Evolutionary conservation across 2,797 vertebrate species (phyloP).

Genomic region (Darevskia nairensis): DNA sequence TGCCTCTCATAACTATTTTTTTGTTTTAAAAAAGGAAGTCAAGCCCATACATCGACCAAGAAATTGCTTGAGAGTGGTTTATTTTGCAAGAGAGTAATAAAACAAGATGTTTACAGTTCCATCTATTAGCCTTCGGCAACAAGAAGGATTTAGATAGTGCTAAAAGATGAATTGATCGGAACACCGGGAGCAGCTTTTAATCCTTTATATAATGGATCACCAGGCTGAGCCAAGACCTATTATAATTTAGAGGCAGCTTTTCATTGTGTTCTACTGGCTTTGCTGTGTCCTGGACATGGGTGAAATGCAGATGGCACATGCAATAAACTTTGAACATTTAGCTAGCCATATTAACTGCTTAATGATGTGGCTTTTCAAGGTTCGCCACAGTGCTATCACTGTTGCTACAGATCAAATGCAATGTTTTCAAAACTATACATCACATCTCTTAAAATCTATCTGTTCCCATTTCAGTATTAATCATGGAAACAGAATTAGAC

Average conservation of each 20-base stretch:
- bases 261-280: neutral
- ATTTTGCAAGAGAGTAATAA: conserved; percentile 32
- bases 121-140: conserved; percentile 22
- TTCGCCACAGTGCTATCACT: rapidly evolving
- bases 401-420: neutral
- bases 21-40: neutral
- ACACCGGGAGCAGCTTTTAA: conserved; percentile 3
- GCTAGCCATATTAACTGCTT: conserved; percentile 7
- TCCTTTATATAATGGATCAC: neutral
- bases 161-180: conserved; percentile 5
- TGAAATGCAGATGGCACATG: neutral
- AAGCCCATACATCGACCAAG: conserved; percentile 13
- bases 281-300: neutral
- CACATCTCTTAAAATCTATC: neutral
- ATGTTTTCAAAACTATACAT: rapidly evolving
- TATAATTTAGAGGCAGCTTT: neutral
- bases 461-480: neutral
- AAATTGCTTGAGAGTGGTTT: conserved; percentile 32
- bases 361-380: neutral
- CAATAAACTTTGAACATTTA: neutral
- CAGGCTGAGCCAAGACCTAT: rapidly evolving
- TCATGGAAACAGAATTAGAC: neutral
- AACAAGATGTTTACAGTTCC: conserved; percentile 13
- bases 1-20: neutral
- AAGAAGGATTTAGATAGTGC: conserved; percentile 25